Evolutionary conservation across 1,140 invertebrate genomes (phyloP), one percentile per base, ranked within the genome.

Genomic region (Globodera rostochiensis): DNA sequence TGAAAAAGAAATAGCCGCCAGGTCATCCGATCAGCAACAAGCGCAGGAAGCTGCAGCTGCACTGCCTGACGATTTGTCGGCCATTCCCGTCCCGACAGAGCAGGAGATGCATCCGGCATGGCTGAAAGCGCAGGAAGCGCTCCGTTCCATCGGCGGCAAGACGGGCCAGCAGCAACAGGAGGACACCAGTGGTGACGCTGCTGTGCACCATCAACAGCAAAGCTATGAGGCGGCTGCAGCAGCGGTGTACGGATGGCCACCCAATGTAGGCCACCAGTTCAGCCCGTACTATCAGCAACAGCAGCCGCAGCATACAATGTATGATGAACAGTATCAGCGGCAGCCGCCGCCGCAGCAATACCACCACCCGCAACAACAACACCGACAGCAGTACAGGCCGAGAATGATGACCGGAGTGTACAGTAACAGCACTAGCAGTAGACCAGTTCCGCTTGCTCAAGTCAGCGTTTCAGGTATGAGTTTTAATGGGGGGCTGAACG

Each of bases 201-300:
- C n/a, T n/a, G 76, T 13, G 25, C 64, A 69, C 11, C 76, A 6
- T n/a, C n/a, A n/a, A 21, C 60, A 15, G n/a, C 57, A 60, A 60
- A 60, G 57, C 19, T 60, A 60, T 15, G 57, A 60, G 57, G 57
- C 57, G 57, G 57, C 69, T 21, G 66, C 50, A 9, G 15, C 64
- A 0, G 13, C 76, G n/a, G 1, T 36, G 15, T 66, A 69, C 57
- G 66, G 69, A 47, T 47, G 25, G 76, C 64, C 76, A 69, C 74
- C 13, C 36, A 64, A 36, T n/a, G 6, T 66, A 53, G 74, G 74
- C 13, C 11, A 25, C 53, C 13, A 9, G 25, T 78, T 70, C 76
- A 78, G 69, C 46, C 47, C 76, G 46, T 78, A 78, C 64, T 78
- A 78, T n/a, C 76, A 78, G 69, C 69, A 75, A 15, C 74, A 50